These are phyloP conservation scores for Brachymystax lenok DNA, from an alignment of 2,797 vertebrate species.

Conservation along the genomic window DNA sequence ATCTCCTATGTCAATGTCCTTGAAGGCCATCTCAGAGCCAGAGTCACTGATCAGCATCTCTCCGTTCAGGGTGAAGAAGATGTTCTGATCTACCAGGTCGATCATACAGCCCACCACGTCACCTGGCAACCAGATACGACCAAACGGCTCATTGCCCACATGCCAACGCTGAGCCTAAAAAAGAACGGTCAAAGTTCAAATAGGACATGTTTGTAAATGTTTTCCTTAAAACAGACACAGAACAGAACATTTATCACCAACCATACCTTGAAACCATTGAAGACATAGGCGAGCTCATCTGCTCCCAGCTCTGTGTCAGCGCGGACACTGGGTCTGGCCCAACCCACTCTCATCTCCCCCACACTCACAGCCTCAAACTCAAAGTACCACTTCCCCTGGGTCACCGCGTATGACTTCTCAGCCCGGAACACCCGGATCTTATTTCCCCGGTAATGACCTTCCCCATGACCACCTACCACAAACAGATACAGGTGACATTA, in stretches of 20 bases:
- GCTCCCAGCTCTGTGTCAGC: slow-evolving; percentile 88
- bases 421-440: slow-evolving; percentile 88
- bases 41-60: slow-evolving; percentile 94
- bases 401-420: slow-evolving; percentile 86
- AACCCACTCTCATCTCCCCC: slow-evolving; percentile 94
- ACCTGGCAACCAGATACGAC: slow-evolving; percentile 87
- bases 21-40: slow-evolving; percentile 92
- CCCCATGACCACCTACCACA: slow-evolving; percentile 67
- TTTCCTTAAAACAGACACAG: neutral
- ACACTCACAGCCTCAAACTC: slow-evolving; percentile 92
- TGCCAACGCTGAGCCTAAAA: slow-evolving; percentile 92
- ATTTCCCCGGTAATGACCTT: slow-evolving; percentile 69
- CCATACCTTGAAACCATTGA: slow-evolving; percentile 89
- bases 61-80: slow-evolving; percentile 94
- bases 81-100: slow-evolving; percentile 87
- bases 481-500: neutral
- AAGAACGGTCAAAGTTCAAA: neutral
- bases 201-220: neutral
- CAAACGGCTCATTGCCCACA: slow-evolving; percentile 88
- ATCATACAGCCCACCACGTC: slow-evolving; percentile 96
- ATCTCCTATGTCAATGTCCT: slow-evolving; percentile 88
- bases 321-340: slow-evolving; percentile 85
- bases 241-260: neutral
- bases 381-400: slow-evolving; percentile 92
- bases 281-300: slow-evolving; percentile 89